These are phyloP conservation scores for Grantiella picta DNA, from an alignment of 2,113 vertebrate species.

Conservation along the genomic window DNA sequence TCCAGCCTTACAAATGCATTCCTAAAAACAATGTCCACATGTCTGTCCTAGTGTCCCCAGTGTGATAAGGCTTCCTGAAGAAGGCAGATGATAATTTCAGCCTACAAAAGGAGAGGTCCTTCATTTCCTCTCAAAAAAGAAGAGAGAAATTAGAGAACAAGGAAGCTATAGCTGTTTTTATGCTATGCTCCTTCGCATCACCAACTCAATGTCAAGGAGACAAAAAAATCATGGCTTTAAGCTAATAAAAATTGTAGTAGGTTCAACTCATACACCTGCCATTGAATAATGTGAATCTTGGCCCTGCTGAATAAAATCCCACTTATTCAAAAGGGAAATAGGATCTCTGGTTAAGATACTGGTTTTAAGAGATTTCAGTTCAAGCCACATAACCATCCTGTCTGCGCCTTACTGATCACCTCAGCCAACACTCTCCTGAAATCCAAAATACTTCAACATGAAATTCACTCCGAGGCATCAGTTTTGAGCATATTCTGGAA, in stretches of 20 bases:
- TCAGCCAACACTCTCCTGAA: not conserved
- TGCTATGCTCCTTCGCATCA: not conserved
- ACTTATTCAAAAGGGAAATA: not conserved
- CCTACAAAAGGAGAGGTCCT: not conserved
- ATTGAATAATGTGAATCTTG: not conserved
- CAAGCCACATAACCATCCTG: not conserved
- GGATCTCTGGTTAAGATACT: not conserved
- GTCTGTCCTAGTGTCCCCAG: not conserved
- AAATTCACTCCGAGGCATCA: not conserved
- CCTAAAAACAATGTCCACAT: not conserved
- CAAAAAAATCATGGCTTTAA: not conserved
- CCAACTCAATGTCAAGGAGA: not conserved
- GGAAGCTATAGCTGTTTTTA: not conserved
- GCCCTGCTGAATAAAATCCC: not conserved
- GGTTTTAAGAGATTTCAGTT: not conserved
- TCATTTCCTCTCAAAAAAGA: not conserved
- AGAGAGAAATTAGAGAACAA: not conserved
- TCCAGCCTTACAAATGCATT: not conserved
- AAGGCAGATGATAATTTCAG: not conserved
- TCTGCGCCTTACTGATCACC: not conserved
- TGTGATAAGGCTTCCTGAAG: not conserved
- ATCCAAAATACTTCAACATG: not conserved
- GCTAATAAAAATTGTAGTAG: not conserved
- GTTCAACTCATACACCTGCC: not conserved
- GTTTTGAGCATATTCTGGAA: not conserved